Conservation (phyloP, 2,113 vertebrate species). For the Microtus ochrogaster region DNA sequence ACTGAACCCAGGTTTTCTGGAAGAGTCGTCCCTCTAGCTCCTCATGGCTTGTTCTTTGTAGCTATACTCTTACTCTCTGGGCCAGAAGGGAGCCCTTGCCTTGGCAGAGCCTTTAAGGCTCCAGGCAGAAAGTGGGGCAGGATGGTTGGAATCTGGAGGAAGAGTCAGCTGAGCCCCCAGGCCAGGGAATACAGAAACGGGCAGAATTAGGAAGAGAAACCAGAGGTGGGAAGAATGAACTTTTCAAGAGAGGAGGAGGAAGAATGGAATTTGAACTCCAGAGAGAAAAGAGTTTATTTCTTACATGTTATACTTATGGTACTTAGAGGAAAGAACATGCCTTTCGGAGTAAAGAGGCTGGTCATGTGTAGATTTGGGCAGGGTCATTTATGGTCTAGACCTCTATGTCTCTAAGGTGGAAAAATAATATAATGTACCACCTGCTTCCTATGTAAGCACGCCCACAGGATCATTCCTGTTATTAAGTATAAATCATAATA, state of each 20-base stretch:
- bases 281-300: slow-evolving; percentile 33
- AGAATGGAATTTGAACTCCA: slow-evolving; percentile 17
- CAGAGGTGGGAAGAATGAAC: slow-evolving; percentile 33
- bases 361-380: background rate
- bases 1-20: background rate
- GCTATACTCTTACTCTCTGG: background rate
- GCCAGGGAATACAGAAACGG: slow-evolving; percentile 37
- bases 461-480: background rate
- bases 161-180: background rate
- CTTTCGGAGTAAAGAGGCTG: background rate
- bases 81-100: background rate
- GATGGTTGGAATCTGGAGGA: too few relatives aligned
- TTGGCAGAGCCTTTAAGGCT: background rate
- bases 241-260: slow-evolving; percentile 22
- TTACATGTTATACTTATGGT: background rate
- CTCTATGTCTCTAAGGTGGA: background rate
- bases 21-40: background rate
- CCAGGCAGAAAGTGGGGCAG: too few relatives aligned
- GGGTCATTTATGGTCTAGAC: background rate
- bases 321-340: background rate
- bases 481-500: background rate
- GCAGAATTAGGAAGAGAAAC: slow-evolving; percentile 52
- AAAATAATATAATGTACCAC: background rate
- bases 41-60: background rate
- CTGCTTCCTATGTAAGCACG: background rate